Base-by-base conservation (phyloP, 2,113 vertebrate genomes). In the Amblyopsis rosae region DNA sequence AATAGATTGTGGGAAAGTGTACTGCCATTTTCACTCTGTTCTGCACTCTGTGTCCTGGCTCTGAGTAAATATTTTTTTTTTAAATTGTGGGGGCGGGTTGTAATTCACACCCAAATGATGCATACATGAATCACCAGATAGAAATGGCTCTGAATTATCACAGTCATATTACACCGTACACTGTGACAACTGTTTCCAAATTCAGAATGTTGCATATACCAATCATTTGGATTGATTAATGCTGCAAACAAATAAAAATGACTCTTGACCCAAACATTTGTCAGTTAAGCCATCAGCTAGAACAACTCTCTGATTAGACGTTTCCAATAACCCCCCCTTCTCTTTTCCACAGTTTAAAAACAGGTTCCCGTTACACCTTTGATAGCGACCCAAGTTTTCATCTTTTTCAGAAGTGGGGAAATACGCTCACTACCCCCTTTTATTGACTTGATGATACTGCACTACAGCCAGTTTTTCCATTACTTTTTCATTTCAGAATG, bases 11-110 rank as follows among this genome's bases (percentile, higher is more conserved):
- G 51, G 77, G 51, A 48, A 75, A 82, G 76, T 71, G 82, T 72
- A 80, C 79, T 68, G 66, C 75, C 83, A 78, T 81, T 72, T 68
- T 79, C 62, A 58, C 73, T 80, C 81, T 79, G 47, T 70, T 79
- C 62, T 33, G 41, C 71, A 57, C 49, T 8, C 19, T 17, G 50
- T 64, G 35, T 41, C 35, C 35, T 41, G 35, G 13, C 47, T 71
- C 46, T 71, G 56, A 58, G 50, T 59, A 41, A 41, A 41, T 41
- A 41, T 19, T 19, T 19, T 19, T 19, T 19, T 19, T 19, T 19
- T 19, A 7, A 41, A 41, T 41, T 41, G 12, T 16, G 4, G 51
- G 32, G 35, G 26, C 61, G 46, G 47, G 26, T 62, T 60, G 57
- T 26, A 60, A 70, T 51, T 64, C 62, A 71, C 65, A 58, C 26